phyloP scores from a whole-genome alignment of 2,888 invertebrate genomes.

The Lepidochrysops patricia region DNA sequence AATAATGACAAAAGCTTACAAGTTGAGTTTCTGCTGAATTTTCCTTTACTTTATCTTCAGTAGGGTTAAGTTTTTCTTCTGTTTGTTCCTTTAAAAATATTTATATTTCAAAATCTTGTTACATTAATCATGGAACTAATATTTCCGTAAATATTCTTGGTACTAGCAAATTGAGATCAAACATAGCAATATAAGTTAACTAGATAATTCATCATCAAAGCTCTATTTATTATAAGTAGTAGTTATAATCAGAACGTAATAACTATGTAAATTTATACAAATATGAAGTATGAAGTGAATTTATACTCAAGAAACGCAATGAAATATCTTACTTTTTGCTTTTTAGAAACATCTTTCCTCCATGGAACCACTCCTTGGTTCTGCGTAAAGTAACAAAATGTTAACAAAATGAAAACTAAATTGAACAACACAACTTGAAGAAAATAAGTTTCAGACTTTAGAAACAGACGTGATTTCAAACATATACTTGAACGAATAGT shows the following conservation, averaged over 20 bases:
- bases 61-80: not conserved
- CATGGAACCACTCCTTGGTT: not conserved
- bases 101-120: not conserved
- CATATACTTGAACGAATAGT: no score
- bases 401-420: not conserved
- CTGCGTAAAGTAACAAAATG: not conserved
- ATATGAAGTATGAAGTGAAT: no score
- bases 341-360: constrained; percentile 4
- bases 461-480: no score
- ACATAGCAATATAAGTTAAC: no score
- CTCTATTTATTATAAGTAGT: no score
- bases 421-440: not conserved
- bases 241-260: no score
- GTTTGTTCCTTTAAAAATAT: not conserved
- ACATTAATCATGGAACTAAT: no score
- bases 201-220: no score
- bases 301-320: not conserved
- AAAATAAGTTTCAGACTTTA: no score
- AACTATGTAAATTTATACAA: no score
- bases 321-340: not conserved
- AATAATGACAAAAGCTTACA: not conserved
- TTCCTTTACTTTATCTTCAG: not conserved
- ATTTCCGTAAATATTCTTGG: no score
- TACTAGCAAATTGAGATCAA: no score
- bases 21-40: not conserved